Base-by-base conservation (phyloP, 1,140 invertebrate genomes). In the Drosophila baimaii region DNA sequence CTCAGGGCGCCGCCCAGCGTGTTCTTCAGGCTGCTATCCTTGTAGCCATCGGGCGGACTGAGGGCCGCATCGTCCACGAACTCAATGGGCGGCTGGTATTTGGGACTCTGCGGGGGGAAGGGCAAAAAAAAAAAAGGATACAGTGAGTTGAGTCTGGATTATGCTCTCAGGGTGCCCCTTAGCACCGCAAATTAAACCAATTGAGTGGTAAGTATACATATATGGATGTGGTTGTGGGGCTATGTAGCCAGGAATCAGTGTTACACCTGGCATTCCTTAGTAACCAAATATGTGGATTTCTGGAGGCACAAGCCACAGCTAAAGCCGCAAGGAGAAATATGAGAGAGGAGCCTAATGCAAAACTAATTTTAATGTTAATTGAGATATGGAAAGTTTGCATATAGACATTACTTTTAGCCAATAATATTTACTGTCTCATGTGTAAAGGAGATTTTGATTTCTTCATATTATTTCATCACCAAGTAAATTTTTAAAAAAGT, bases 31-130 rank as follows among this genome's bases (percentile, higher is more conserved):
- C 94, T 92, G 93, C 93, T 93, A 83, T 97, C 96, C 92, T 97
- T 97, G 93, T 97, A 97, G 8, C 96, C 96, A 82, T 97, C 96
- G 10, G 96, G 96, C 49, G 96, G 96, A 86, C 96, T 97, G 7
- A 97, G 93, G 3, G 96, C 96, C n/a, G 96, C 95, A 61, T 95
- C 95, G 85, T 96, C 95, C 33, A 94, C 94, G 79, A 94, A 94
- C 68, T 95, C 94, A 56, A 94, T 91, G 8, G 94, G 94, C 58
- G 95, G 95, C 79, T 94, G 93, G 81, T 91, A 94, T 85, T 94
- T 94, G 23, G 93, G 93, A 75, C 93, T 93, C 91, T 93, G 91
- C 54, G 44, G 49, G 12, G 0, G 2, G n/a, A n/a, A 17, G 1
- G n/a, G 10, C 12, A 25, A 31, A 15, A 25, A 12, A 25, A 19